Conservation (phyloP, 2,797 vertebrate genomes). For the Enteromius radiatus region DNA sequence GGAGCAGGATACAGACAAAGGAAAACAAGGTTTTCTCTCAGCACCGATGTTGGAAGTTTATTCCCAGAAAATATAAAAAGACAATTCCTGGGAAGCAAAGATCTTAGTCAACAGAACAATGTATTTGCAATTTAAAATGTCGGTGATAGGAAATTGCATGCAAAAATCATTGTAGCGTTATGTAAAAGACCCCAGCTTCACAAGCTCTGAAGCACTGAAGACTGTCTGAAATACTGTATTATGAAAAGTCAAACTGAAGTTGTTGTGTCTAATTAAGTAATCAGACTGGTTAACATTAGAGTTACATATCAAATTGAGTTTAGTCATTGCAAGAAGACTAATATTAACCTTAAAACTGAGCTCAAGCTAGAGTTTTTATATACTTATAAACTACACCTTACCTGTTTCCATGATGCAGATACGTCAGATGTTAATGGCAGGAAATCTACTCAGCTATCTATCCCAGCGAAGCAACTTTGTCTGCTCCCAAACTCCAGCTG, state of each 20-base stretch:
- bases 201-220: constrained; percentile 35
- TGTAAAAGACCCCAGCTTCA: constrained; percentile 72
- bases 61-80: constrained; percentile 25
- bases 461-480: constrained; percentile 61
- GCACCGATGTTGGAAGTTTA: constrained; percentile 49
- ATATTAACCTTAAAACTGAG: background rate
- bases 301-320: constrained; percentile 1
- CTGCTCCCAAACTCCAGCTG: constrained; percentile 44
- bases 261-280: background rate
- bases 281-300: background rate
- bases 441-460: constrained; percentile 57
- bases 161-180: constrained; percentile 69
- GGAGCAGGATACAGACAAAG: background rate
- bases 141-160: constrained; percentile 74
- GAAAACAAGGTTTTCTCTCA: background rate
- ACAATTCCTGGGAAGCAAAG: constrained; percentile 69
- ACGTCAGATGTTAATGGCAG: constrained; percentile 32
- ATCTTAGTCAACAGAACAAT: constrained; percentile 68
- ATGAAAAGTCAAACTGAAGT: background rate
- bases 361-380: background rate
- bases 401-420: constrained; percentile 79
- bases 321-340: background rate
- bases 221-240: background rate
- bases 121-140: constrained; percentile 66
- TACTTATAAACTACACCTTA: constrained; percentile 63